phyloP scores from a whole-genome alignment of 2,113 vertebrate species.

The cattle (Bos taurus) region DNA sequence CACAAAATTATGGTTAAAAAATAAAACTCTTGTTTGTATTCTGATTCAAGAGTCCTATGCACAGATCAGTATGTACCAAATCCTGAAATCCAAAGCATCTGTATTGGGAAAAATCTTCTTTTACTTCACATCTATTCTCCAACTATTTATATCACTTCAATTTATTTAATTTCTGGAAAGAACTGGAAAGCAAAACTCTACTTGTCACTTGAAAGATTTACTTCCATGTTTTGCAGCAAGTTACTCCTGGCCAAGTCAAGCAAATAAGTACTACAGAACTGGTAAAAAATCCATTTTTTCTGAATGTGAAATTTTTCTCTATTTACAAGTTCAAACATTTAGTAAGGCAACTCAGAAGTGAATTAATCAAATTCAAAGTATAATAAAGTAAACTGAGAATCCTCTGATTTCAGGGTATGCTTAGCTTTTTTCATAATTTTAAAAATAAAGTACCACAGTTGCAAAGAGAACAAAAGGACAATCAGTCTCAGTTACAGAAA shows the following conservation, averaged over 20 bases:
- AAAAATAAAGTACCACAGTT: not conserved
- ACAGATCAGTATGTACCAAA: not conserved
- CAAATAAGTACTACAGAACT: not conserved
- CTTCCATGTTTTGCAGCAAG: not conserved
- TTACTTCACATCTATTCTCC: not conserved
- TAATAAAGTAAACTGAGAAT: not conserved
- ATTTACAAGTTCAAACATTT: not conserved
- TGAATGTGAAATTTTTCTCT: not conserved
- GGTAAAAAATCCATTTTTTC: not conserved
- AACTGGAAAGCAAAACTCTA: not conserved
- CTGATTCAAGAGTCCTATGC: not conserved
- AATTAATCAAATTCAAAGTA: not conserved
- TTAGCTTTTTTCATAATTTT: not conserved
- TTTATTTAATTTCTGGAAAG: not conserved
- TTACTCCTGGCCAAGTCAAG: not conserved
- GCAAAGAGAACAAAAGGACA: not conserved
- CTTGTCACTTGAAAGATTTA: not conserved
- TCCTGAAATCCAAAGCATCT: not conserved
- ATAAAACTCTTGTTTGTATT: not conserved
- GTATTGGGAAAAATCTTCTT: not conserved
- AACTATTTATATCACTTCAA: not conserved
- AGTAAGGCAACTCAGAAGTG: not conserved
- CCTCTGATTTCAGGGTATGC: not conserved
- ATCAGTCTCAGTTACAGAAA: not conserved
- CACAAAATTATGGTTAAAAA: not conserved